A percentile compares a stretch with the other conserved stretches of the same genome.
These are phyloP conservation scores for Datnioides undecimradiatus DNA, from an alignment of 2,113 vertebrate genomes.

Conservation along the genomic window DNA sequence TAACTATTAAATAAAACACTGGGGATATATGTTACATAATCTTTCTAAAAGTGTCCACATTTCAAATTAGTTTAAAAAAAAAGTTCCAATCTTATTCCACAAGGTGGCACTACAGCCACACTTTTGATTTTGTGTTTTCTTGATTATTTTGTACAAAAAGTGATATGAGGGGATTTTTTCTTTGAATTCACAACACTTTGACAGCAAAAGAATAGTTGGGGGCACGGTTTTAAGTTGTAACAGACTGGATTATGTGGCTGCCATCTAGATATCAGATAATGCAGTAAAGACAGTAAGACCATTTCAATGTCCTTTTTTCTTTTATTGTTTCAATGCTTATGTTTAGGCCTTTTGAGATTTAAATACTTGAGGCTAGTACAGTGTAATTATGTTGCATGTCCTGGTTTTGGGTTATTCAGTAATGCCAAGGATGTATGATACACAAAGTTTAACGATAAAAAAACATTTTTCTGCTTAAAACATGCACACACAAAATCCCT, in stretches of 20 bases:
- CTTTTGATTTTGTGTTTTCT: neutral
- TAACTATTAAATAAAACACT: neutral
- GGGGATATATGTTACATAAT: neutral
- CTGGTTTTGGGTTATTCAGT: neutral
- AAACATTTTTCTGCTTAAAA: neutral
- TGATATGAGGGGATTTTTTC: neutral
- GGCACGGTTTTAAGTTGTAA: neutral
- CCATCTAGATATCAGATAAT: neutral
- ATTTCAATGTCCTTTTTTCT: neutral
- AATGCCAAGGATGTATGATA: neutral
- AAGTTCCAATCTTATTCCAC: conserved; percentile 27
- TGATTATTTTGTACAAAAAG: neutral
- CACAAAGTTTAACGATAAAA: neutral
- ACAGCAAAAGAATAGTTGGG: neutral
- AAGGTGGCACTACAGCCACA: conserved; percentile 64
- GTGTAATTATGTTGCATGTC: neutral
- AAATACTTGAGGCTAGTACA: neutral
- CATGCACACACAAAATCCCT: neutral
- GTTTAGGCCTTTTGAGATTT: neutral
- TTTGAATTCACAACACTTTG: neutral
- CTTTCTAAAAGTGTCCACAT: neutral
- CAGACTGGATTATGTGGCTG: neutral
- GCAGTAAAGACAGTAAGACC: neutral
- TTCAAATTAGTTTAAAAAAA: neutral
- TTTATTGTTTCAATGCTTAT: neutral